phyloP scores from a whole-genome alignment of 2,113 vertebrate genomes.

The Ceuthmochares aereus region DNA sequence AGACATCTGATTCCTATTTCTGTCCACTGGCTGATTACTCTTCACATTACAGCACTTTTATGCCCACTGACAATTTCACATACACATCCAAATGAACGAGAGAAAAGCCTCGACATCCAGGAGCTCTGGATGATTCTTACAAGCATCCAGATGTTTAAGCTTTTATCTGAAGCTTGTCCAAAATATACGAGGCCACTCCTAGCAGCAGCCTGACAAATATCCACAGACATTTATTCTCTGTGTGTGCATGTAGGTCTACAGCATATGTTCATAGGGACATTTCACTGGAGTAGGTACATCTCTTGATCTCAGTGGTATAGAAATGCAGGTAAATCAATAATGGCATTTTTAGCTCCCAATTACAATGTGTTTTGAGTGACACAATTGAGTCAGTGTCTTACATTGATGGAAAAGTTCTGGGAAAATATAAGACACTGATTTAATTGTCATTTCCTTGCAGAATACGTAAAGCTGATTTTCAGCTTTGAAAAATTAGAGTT shows the following conservation, averaged over 20 bases:
- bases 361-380: background rate
- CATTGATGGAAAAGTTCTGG: background rate
- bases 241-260: background rate
- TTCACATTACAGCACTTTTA: constrained; percentile 21
- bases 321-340: background rate
- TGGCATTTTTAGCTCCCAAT: background rate
- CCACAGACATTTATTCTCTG: background rate
- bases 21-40: constrained; percentile 20
- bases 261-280: fast-evolving
- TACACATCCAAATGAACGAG: constrained; percentile 13
- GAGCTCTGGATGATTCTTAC: constrained; percentile 46
- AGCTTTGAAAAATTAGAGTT: background rate
- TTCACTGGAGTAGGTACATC: background rate
- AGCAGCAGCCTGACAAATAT: constrained; percentile 38
- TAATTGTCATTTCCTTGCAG: background rate
- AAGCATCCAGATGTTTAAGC: constrained; percentile 45
- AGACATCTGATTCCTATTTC: constrained; percentile 65
- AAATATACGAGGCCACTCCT: constrained; percentile 27
- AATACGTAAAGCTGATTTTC: background rate
- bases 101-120: constrained; percentile 9
- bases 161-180: constrained; percentile 36
- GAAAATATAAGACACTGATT: background rate
- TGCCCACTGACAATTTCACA: constrained; percentile 48
- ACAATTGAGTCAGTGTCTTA: background rate
- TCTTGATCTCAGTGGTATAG: background rate